Conservation (phyloP, 2,113 vertebrate species). For the Zingel zingel region DNA sequence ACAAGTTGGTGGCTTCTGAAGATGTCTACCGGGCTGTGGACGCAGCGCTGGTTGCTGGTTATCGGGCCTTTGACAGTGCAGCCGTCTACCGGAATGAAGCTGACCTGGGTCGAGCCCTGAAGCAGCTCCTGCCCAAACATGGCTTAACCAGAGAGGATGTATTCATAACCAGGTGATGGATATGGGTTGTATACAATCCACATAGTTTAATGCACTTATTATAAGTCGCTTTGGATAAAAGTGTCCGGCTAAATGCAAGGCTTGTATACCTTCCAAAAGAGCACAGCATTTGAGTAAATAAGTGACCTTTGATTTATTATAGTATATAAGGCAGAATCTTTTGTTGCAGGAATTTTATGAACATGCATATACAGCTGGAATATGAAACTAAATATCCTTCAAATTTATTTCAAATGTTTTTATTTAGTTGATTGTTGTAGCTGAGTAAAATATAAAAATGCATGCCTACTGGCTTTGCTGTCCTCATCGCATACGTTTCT, state of each 20-base stretch:
- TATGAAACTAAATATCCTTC: background rate
- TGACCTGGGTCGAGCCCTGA: slow-evolving; percentile 80
- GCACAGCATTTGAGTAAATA: background rate
- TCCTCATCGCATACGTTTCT: background rate
- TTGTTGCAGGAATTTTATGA: background rate
- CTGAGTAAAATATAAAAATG: background rate
- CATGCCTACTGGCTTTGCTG: background rate
- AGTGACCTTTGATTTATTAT: background rate
- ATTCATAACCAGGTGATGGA: slow-evolving; percentile 83
- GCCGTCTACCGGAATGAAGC: slow-evolving; percentile 86
- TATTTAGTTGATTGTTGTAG: background rate
- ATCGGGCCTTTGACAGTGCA: slow-evolving; percentile 87
- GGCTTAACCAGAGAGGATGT: slow-evolving; percentile 81
- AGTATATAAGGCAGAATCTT: background rate
- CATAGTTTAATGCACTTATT: background rate
- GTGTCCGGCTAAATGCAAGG: background rate
- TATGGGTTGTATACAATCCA: background rate
- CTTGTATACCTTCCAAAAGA: too few relatives aligned
- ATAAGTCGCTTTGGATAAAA: background rate
- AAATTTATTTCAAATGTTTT: background rate
- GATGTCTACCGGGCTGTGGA: slow-evolving; percentile 77
- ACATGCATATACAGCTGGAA: background rate
- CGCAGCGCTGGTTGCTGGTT: slow-evolving; percentile 83
- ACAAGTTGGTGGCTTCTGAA: slow-evolving; percentile 76
- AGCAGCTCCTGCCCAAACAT: slow-evolving; percentile 83